phyloP scores from a whole-genome alignment of 2,113 vertebrate genomes.

The Malurus alboscapulatus region DNA sequence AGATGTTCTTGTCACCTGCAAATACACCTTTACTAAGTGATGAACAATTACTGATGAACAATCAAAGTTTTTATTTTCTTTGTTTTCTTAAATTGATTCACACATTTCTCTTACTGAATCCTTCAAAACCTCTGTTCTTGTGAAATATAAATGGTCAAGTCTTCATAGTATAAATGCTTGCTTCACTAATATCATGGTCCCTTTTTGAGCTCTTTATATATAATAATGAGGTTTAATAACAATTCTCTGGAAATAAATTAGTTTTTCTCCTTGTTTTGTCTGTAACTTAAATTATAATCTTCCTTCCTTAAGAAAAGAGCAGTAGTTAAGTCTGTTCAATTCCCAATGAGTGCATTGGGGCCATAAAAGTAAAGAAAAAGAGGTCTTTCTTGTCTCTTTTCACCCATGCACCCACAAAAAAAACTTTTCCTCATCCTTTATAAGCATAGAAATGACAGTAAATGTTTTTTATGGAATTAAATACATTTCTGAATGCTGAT shows the following conservation, averaged over 20 bases:
- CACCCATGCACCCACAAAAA: background rate
- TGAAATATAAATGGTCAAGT: constrained; percentile 1
- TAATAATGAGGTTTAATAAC: background rate
- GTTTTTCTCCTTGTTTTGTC: background rate
- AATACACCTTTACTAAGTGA: background rate
- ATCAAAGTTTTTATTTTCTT: background rate
- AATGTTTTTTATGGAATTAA: background rate
- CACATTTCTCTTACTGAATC: constrained; percentile 6
- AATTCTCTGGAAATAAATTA: background rate
- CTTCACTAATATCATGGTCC: background rate
- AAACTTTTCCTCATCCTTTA: background rate
- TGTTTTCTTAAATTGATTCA: background rate
- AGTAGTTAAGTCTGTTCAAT: background rate
- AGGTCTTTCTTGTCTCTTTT: background rate
- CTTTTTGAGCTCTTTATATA: background rate
- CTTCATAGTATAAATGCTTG: background rate
- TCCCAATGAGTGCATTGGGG: background rate
- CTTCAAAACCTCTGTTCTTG: background rate
- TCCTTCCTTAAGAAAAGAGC: background rate
- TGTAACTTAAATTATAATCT: background rate
- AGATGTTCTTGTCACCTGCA: background rate
- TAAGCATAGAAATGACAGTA: background rate
- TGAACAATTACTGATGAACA: background rate
- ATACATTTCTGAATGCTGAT: background rate
- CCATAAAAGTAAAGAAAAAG: background rate